phyloP scores from a whole-genome alignment of 2,797 vertebrate species.

The Borostomias antarcticus region DNA sequence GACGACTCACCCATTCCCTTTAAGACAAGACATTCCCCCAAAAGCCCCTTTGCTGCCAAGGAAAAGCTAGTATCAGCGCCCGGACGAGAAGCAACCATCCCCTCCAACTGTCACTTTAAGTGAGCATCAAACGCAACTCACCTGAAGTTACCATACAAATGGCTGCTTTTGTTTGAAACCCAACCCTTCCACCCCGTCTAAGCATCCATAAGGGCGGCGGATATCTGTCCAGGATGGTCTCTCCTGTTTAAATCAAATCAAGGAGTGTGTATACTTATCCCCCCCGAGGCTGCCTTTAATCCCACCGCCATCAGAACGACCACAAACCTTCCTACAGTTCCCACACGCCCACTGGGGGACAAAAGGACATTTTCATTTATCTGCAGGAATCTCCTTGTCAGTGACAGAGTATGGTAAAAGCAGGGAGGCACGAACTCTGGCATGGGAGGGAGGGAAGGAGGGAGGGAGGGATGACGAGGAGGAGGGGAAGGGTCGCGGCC shows the following conservation, averaged over 20 bases:
- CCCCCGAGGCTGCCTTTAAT: constrained; percentile 53
- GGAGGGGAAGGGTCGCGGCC: constrained; percentile 46
- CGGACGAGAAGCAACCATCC: constrained; percentile 41
- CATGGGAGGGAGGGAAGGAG: constrained; percentile 17
- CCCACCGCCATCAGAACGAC: constrained; percentile 51
- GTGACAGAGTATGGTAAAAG: constrained; percentile 33
- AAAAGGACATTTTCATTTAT: constrained; percentile 49
- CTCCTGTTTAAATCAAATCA: constrained; percentile 56
- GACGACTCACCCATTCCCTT: constrained; percentile 57
- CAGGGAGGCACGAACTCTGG: constrained; percentile 3
- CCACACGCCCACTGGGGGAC: constrained; percentile 45
- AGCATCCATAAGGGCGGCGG: constrained; percentile 43
- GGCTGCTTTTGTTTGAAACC: constrained; percentile 60
- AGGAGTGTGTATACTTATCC: constrained; percentile 43
- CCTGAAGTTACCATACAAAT: constrained; percentile 43
- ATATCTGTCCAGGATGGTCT: constrained; percentile 51
- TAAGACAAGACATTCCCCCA: constrained; percentile 55
- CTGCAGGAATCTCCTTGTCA: constrained; percentile 46
- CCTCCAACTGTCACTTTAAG: constrained; percentile 52
- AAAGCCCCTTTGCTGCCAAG: constrained; percentile 51
- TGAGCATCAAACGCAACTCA: constrained; percentile 62
- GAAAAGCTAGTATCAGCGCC: constrained; percentile 65
- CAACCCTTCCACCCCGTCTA: constrained; percentile 42
- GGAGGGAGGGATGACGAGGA: constrained; percentile 28
- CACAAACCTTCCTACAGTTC: constrained; percentile 49